Conservation (phyloP, 92 coral and sea anemone genomes). For the Blastomussa wellsi region DNA sequence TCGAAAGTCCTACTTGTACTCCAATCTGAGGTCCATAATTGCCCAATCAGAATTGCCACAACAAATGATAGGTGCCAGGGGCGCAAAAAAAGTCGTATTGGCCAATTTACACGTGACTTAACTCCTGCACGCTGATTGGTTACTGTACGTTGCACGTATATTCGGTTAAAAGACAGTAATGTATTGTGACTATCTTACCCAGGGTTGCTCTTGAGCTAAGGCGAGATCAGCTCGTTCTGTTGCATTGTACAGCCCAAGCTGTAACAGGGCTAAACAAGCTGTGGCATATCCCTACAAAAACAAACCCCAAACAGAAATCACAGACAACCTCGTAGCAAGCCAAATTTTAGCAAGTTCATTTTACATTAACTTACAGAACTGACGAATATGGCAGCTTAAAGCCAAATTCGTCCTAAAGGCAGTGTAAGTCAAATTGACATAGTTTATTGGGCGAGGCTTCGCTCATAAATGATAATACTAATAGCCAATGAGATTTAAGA, state of each 20-base stretch:
- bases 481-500: too few species aligned
- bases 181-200: constrained; percentile 66
- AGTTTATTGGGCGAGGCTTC: too few species aligned
- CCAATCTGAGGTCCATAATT: too few species aligned
- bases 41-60: neutral
- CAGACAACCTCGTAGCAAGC: neutral
- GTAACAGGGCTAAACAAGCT: constrained; percentile 72
- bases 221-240: constrained; percentile 63
- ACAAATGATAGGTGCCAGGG: neutral
- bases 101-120: neutral
- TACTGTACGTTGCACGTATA: neutral
- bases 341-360: too few species aligned
- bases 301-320: neutral
- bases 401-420: too few species aligned
- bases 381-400: too few species aligned
- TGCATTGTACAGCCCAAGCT: constrained; percentile 77
- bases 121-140: neutral
- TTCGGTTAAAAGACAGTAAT: too few species aligned
- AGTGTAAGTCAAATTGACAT: too few species aligned
- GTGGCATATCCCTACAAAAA: constrained; percentile 80
- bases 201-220: constrained; percentile 72
- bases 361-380: too few species aligned
- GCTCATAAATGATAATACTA: too few species aligned
- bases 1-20: too few species aligned
- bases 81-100: neutral